Base-by-base conservation (phyloP, 2,797 vertebrate genomes). In the Avahi laniger region DNA sequence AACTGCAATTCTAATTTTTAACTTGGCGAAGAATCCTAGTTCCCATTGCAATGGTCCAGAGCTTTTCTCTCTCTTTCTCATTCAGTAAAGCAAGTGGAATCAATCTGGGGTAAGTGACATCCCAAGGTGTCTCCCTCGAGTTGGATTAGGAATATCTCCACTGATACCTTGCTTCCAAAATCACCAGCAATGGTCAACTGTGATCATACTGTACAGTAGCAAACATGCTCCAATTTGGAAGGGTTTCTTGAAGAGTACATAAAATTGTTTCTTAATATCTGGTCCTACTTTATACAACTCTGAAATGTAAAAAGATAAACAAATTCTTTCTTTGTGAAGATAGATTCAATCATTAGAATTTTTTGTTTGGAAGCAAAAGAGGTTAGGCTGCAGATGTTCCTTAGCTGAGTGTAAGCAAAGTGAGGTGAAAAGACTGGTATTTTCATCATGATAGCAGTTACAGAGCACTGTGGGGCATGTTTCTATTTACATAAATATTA, bases 401-500 rank as follows among this genome's bases (percentile, higher is more conserved):
- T 73, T 79, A 30, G 91, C 93, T 88, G 83, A 75, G 50, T 83
- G 59, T 65, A 91, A 73, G 50, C 20, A 26, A 54, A 65, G 41
- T n/a, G 83, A 94, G 75, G 86, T 83, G 91, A 84, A 86, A 89
- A 96, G 63, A 84, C 9, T 46, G 80, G 91, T 70, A 67, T 94
- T 91, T 97, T 84, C 88, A 80, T 94, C 80, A 41, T 46, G 50
- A 54, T 3, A 65, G 67, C 85, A 89, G 96, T 79, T 97, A 85
- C 46, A 50, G 46, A 91, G 81, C 95, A 82, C 92, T 57, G 61
- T 82, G 82, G 91, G 89, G 63, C 93, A 81, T 83, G 85, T 94
- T 96, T 96, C 93, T 95, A 79, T 97, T 97, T 96, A 96, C 94
- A 93, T 91, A 82, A 81, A 94, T 89, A 97, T 92, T 70, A 75